Conservation (phyloP, 2,797 vertebrate species). For the Scolopax bukidnonensis region DNA sequence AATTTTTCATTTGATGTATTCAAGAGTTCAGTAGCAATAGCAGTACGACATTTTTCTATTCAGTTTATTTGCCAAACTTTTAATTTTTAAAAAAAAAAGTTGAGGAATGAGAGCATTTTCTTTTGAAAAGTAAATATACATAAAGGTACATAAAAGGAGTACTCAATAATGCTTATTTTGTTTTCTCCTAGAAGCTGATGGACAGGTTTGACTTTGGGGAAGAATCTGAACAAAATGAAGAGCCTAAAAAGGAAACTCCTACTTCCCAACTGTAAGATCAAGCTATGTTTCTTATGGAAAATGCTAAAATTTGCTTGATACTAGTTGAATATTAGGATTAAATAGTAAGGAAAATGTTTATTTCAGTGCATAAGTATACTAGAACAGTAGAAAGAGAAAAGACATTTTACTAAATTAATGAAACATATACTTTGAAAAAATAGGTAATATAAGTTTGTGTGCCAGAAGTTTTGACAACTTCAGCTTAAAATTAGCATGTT, state of each 20-base stretch:
- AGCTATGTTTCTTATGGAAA: conserved; percentile 24
- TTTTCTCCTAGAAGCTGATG: conserved; percentile 88
- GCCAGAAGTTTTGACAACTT: background rate
- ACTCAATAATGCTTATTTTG: conserved; percentile 11
- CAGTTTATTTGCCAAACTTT: background rate
- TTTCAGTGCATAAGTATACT: background rate
- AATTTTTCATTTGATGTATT: background rate
- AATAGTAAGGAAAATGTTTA: background rate
- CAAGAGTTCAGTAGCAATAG: background rate
- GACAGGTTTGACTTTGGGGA: conserved; percentile 97
- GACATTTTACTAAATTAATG: background rate
- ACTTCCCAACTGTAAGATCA: conserved; percentile 90
- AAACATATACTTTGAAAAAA: background rate
- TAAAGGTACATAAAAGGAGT: background rate
- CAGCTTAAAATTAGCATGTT: background rate
- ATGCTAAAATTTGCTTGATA: background rate
- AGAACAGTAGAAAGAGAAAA: background rate
- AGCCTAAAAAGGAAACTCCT: conserved; percentile 91
- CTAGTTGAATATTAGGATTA: background rate
- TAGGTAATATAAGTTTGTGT: background rate
- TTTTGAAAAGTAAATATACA: background rate
- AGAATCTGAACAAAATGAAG: conserved; percentile 90
- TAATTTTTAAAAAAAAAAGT: background rate
- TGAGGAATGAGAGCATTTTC: background rate
- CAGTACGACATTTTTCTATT: background rate